Evolutionary conservation across 1,140 invertebrate genomes (phyloP), one percentile per base, ranked within the genome.

Genomic region (Hypothenemus hampei): DNA sequence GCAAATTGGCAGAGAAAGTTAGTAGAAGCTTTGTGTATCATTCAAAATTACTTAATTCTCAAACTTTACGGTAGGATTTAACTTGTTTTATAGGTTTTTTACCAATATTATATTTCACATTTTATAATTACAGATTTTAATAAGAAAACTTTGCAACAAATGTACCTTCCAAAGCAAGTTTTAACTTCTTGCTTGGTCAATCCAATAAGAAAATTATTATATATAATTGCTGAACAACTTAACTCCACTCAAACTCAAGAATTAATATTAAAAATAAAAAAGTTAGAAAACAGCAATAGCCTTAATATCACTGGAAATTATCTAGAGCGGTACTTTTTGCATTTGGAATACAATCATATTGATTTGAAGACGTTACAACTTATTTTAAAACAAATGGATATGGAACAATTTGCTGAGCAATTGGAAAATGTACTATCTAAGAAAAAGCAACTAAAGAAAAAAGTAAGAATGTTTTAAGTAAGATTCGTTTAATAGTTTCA

Each of bases 21-120:
- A 11, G 16, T 68, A 0, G 67, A 68, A 52, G 64, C 63, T 23
- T 39, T 69, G 21, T 51, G 47, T 20, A 63, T 66, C 26, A 64
- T 67, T 18, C 63, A 67, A 52, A 65, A 67, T 50, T 69, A 64
- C 45, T 15, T 55, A 52, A 31, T 60, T 15, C 22, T 69, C 15
- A 57, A 35, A 35, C 37, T 47, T 18, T 58, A 18, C 24, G n/a
- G n/a, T n/a, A n/a, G n/a, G n/a, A n/a, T n/a, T n/a, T n/a, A n/a
- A n/a, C n/a, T n/a, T n/a, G n/a, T n/a, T n/a, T n/a, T n/a, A n/a
- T n/a, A n/a, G n/a, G n/a, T n/a, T n/a, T n/a, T n/a, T n/a, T n/a
- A n/a, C n/a, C n/a, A n/a, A n/a, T n/a, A n/a, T n/a, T n/a, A n/a
- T n/a, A n/a, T n/a, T n/a, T n/a, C n/a, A n/a, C n/a, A n/a, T n/a